phyloP scores from a whole-genome alignment of 92 coral and sea anemone genomes.

The Palythoa grandiflora region DNA sequence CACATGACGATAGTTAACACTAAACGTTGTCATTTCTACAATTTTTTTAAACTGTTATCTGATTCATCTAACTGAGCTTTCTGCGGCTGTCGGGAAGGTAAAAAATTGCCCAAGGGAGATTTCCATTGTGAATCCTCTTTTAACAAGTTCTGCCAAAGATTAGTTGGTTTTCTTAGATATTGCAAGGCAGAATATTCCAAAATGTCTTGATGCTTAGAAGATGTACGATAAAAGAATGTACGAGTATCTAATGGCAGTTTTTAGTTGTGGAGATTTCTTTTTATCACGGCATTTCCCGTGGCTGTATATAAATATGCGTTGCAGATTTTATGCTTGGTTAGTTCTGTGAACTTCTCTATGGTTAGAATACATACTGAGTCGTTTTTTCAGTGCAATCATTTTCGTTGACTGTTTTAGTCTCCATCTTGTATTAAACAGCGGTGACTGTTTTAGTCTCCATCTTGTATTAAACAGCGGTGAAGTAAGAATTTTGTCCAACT shows the following conservation, averaged over 20 bases:
- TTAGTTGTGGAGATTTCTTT: background rate
- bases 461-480: background rate
- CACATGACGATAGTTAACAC: background rate
- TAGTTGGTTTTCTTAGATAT: background rate
- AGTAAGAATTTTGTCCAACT: background rate
- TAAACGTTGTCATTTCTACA: too few relatives aligned
- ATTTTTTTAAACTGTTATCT: background rate
- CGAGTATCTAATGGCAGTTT: background rate
- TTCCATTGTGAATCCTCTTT: background rate
- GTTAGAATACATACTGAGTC: too few relatives aligned
- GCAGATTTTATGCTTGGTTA: background rate
- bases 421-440: background rate
- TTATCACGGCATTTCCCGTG: too few relatives aligned
- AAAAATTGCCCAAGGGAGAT: slow-evolving; percentile 1
- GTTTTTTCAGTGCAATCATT: too few relatives aligned
- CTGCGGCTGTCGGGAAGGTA: background rate
- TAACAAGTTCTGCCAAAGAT: background rate
- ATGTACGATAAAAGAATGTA: background rate
- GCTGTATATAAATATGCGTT: background rate
- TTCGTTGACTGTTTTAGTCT: too few relatives aligned
- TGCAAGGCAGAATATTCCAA: background rate
- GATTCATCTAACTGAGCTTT: background rate
- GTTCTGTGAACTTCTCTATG: too few relatives aligned
- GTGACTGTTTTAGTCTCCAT: too few relatives aligned
- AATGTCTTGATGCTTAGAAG: background rate